Evolutionary conservation across 2,113 vertebrate genomes (phyloP), one percentile per base, ranked within the genome.

Genomic region (Bos taurus): DNA sequence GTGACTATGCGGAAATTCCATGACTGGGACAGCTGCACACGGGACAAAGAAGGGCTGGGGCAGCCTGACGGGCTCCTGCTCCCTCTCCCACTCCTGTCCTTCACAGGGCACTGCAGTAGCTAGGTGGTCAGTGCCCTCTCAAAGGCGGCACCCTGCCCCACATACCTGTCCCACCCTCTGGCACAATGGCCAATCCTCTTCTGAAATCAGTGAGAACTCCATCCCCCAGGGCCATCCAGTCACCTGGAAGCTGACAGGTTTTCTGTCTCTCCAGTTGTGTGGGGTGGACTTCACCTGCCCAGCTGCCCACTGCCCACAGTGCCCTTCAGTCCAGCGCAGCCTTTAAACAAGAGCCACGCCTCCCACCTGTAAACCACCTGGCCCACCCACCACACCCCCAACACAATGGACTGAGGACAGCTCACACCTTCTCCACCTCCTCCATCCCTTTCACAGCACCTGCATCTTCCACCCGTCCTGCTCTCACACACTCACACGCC

Each of bases 341-440:
- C 7, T 16, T 13, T 83, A 11, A 80, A 50, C 2, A 77, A 77
- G 71, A 46, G 0, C 30, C 30, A n/a, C 0, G 0, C 7, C 4
- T 6, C 2, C 10, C 25, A 5, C 57, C 25, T 2, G 57, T 57
- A 57, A 57, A 57, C 23, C 71, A 54, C 21, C n/a, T 4, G 3
- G 52, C 3, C 52, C 5, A 13, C 7, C 26, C 26, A 7, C 4
- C n/a, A 87, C 56, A 59, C 4, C 3, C 78, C 52, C 26, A 81
- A 87, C 46, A 77, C 78, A 0, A 80, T 14, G 6, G 16, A 36
- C 77, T 19, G n/a, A 19, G 25, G 82, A 88, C 48, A 62, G 2
- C 54, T 54, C 19, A 48, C 15, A 30, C 30, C 36, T 14, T 59
- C 77, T 60, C 15, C 48, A 52, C 1, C 33, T 17, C 67, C n/a